Base-by-base conservation (phyloP, 2,888 invertebrate genomes). In the Pachycephus smyrnensis region DNA sequence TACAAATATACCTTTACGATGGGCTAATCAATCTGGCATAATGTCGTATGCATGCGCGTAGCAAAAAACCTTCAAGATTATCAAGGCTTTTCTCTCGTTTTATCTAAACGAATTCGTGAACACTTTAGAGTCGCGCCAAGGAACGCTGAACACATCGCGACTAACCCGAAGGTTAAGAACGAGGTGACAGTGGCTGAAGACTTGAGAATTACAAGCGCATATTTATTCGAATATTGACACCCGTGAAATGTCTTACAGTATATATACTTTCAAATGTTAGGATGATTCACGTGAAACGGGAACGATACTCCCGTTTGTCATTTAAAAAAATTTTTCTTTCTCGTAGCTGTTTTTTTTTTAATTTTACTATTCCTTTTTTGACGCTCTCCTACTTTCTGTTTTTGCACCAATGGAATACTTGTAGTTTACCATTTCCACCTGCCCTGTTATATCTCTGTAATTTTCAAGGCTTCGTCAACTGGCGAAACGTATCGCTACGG, bases 251-350 rank as follows among this genome's bases (percentile, higher is more conserved):
- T 86, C 84, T 86, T 86, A 86, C 79, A 85, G 79, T 80, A 82
- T 85, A 75, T 82, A 82, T 86, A 89, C 88, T 89, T 89, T 88
- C 89, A 86, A 82, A 82, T 76, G 85, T 82, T 84, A 84, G 84
- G 80, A 83, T 55, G 55, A 23, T 84, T 85, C 76, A 73, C 77
- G 77, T 82, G 75, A 80, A 78, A 9, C 23, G 9, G 55, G 55
- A 55, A 55, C 23, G 55, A 55, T 55, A 55, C 55, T 55, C 55
- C 55, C 55, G 23, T 23, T 55, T 23, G 2, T 2, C 23, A 55
- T 55, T 23, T 55, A 23, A 55, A 55, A 9, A 23, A 55, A 55
- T 55, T 55, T 68, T 33, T 79, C 76, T 73, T 77, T 55, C 9
- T 9, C 55, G 23, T 55, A 55, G 23, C 23, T 2, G 23, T 23